Evolutionary conservation across 2,888 invertebrate genomes (phyloP), one percentile per base, ranked within the genome.

Genomic region (Oligia fasciuncula): DNA sequence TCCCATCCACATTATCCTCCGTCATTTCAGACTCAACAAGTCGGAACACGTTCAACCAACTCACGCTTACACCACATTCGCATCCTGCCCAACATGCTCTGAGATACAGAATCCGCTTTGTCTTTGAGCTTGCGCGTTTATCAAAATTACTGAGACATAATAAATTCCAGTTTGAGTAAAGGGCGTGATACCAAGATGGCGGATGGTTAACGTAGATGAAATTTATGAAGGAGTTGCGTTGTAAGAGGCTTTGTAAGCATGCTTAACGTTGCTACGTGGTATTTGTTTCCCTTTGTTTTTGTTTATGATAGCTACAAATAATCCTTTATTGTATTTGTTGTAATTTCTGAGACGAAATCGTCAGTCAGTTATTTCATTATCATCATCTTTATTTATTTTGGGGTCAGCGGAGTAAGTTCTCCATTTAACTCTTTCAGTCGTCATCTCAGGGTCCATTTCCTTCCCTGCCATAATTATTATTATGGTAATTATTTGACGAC

Each of bases 71-170:
- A 68, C 73, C 65, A 67, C 68, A 72, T 85, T 65, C 84, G 57
- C 87, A 69, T 82, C 88, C 77, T 63, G 74, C 71, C 43, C 35
- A 67, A 83, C 72, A 85, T 85, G 43, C 74, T 85, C 78, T 63
- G n/a, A 80, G 83, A 83, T 76, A 75, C 76, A 78, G 83, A 81
- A 87, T 76, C 65, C 68, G 76, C 84, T 88, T 90, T 87, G 86
- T 87, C 87, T 88, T 84, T 81, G 78, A 86, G 78, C 85, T 77
- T 72, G 71, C 73, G 23, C 79, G 88, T 85, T 83, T 87, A 88
- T 90, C 88, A 87, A 87, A 89, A 90, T 89, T 89, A 83, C 87
- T 82, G 77, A 75, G 83, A 88, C 75, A 85, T 81, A 84, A 87
- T 88, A 88, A 86, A 90, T 89, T 89, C 83, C 88, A 72, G 85